These are phyloP conservation scores for Ectobius pallidus DNA, from an alignment of 2,888 invertebrate genomes.

Conservation along the genomic window DNA sequence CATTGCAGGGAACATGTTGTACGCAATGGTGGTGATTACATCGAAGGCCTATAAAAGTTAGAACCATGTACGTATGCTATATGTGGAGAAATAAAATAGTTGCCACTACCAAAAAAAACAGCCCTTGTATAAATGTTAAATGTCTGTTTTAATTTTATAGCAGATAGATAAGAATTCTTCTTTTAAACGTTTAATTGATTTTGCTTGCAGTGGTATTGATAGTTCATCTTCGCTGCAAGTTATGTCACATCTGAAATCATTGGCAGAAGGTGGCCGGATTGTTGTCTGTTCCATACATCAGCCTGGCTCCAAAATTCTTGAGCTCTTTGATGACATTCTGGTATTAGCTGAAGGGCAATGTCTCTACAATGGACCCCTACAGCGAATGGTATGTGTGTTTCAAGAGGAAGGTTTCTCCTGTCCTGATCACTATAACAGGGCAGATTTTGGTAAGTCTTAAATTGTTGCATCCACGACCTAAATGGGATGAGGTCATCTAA, in stretches of 20 bases:
- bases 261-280: conserved; percentile 84
- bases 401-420: conserved; percentile 76
- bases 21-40: too few relatives aligned
- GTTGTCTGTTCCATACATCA: conserved; percentile 94
- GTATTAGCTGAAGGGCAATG: conserved; percentile 82
- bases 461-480: too few relatives aligned
- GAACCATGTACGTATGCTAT: too few relatives aligned
- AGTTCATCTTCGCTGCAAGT: conserved; percentile 87
- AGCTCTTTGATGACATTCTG: conserved; percentile 90
- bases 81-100: too few relatives aligned
- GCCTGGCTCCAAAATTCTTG: conserved; percentile 89
- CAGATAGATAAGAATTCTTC: too few relatives aligned
- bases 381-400: conserved; percentile 77
- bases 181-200: too few relatives aligned
- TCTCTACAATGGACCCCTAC: conserved; percentile 81
- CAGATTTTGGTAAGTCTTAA: conserved; percentile 93
- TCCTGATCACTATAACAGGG: conserved; percentile 94
- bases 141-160: too few relatives aligned
- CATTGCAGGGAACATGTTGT: too few relatives aligned
- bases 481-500: too few relatives aligned
- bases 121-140: too few relatives aligned
- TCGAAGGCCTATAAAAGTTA: too few relatives aligned
- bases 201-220: conserved; percentile 82
- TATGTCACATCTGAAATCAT: conserved; percentile 75
- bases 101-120: too few relatives aligned